These are phyloP conservation scores for Cantharis rustica DNA, from an alignment of 2,888 invertebrate genomes.

Conservation along the genomic window DNA sequence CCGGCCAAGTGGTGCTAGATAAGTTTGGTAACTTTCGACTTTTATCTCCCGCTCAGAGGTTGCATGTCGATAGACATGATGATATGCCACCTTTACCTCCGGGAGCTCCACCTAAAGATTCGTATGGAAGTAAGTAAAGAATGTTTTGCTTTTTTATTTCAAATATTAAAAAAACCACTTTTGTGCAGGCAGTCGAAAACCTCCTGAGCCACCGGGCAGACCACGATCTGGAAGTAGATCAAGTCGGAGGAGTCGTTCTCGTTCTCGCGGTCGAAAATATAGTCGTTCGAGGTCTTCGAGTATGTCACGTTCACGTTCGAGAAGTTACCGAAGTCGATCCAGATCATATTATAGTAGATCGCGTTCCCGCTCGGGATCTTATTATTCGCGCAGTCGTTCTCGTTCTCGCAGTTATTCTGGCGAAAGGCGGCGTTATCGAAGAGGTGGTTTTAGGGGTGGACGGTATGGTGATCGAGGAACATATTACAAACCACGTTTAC, in stretches of 20 bases:
- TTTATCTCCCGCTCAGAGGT: constrained; percentile 57
- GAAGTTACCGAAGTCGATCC: constrained; percentile 59
- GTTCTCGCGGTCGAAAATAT: constrained; percentile 60
- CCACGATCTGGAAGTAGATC: constrained; percentile 62
- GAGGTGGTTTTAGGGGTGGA: constrained; percentile 56
- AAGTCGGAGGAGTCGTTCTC: constrained; percentile 69
- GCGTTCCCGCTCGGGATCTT: constrained; percentile 56
- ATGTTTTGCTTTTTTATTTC: not conserved
- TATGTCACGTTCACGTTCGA: constrained; percentile 58
- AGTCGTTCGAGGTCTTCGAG: constrained; percentile 55
- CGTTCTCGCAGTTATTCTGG: constrained; percentile 64
- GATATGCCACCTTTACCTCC: constrained; percentile 55
- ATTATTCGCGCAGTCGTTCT: constrained; percentile 64
- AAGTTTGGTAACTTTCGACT: constrained; percentile 75
- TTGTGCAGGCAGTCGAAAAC: constrained; percentile 44
- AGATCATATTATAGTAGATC: constrained; percentile 67
- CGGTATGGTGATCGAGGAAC: constrained; percentile 72
- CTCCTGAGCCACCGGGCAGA: constrained; percentile 56
- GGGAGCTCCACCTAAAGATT: constrained; percentile 61
- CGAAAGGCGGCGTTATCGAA: constrained; percentile 56
- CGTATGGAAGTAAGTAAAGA: constrained; percentile 37
- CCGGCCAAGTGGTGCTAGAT: constrained; percentile 69
- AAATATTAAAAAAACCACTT: not conserved
- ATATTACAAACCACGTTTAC: constrained; percentile 80
- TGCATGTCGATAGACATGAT: constrained; percentile 57